Base-by-base conservation (phyloP, 35 echinoderm and acorn worm species). In the Amphiura filiformis region DNA sequence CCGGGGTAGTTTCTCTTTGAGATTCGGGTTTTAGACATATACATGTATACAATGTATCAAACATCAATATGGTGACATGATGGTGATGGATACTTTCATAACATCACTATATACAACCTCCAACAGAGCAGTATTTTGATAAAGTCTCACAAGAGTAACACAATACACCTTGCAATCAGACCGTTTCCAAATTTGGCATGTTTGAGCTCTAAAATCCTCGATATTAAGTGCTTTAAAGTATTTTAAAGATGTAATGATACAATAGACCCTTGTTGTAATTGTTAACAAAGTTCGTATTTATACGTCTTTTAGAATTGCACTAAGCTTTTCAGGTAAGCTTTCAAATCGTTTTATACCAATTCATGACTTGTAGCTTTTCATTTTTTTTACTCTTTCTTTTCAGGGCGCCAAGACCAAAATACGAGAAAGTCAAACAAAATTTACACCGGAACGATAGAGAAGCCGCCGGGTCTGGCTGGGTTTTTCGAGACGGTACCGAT, bases 321-420 rank as follows among this genome's bases (percentile, higher is more conserved):
- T 70, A 70, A 70, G 61, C 26, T 23, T 3, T 70, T 3, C 28
- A n/a, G n/a, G n/a, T 30, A 30, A 15, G 15, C 61, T 23, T 70
- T 70, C 26, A 11, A n/a, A 2, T 30, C 61, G 26, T 70, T 30
- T 70, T 70, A n/a, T 4, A 70, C 61, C n/a, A n/a, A n/a, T n/a
- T 30, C 26, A 70, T 15, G 26, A 70, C 61, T 26, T 70, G 61
- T 70, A 13, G 4, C 61, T 70, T 70, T n/a, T 70, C 28, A 13
- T n/a, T 3, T 70, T 70, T 70, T 52, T 20, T 52, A n/a, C n/a
- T 52, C 61, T n/a, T 23, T 4, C 61, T 26, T 70, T n/a, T 2
- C 61, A 70, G 61, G 28, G 61, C 61, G 61, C 61, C 61, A 26
- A 70, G 61, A 70, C 61, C 61, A 70, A 70, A 70, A 70, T 70